These are phyloP conservation scores for Erinaceus europaeus DNA, from an alignment of 2,113 vertebrate genomes.

Conservation along the genomic window DNA sequence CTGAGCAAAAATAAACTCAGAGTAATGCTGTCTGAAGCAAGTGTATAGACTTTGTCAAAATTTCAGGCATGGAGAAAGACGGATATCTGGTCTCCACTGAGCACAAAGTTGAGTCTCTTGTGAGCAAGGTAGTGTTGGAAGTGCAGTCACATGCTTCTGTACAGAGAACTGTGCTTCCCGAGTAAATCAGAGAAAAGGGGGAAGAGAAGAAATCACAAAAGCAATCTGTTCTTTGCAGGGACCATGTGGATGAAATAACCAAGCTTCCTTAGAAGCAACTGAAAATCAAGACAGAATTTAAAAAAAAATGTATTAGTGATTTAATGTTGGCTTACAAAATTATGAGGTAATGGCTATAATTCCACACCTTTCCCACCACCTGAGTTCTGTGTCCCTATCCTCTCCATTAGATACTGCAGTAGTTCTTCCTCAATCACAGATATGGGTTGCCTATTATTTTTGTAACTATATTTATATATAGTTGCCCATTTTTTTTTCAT, in stretches of 20 bases:
- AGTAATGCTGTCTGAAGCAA: background rate
- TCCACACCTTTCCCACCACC: no score
- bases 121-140: background rate
- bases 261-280: background rate
- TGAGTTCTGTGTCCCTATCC: no score
- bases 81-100: background rate
- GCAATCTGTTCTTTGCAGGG: background rate
- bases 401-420: no score
- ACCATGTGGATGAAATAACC: background rate
- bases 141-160: background rate
- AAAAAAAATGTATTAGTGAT: no score
- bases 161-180: background rate
- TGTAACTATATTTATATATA: no score
- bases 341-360: no score
- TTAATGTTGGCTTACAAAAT: no score
- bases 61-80: background rate
- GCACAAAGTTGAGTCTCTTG: background rate
- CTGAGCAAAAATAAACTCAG: background rate
- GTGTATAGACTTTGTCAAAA: background rate
- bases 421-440: no score
- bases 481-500: no score
- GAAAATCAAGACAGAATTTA: background rate
- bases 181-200: background rate
- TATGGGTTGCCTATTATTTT: no score
- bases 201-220: background rate